A percentile compares a stretch with the other conserved stretches of the same genome.
Evolutionary conservation across 2,797 vertebrate genomes (phyloP).

Genomic region (Gila robusta): DNA sequence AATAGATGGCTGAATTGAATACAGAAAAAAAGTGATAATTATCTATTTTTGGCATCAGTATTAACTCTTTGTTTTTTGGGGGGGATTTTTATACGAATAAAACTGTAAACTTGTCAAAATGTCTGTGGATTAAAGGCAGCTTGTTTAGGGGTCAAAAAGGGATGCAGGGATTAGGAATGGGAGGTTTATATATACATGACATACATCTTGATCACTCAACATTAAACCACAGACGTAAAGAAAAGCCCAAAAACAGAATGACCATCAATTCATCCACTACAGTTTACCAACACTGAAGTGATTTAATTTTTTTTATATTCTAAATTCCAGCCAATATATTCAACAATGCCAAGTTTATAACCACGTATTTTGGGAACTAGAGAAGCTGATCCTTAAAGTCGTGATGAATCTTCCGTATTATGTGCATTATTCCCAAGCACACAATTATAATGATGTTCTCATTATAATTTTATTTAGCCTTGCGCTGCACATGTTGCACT

Average conservation of each 20-base stretch:
- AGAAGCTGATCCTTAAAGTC: neutral
- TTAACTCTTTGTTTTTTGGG: conserved; percentile 84
- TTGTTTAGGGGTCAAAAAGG: conserved; percentile 83
- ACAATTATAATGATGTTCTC: neutral
- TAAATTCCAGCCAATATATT: conserved; percentile 81
- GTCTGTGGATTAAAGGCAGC: conserved; percentile 86
- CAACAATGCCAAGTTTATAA: conserved; percentile 87
- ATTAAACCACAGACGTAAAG: conserved; percentile 75
- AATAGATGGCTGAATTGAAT: conserved; percentile 77
- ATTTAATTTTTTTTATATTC: neutral
- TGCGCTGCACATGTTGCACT: no score
- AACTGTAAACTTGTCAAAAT: conserved; percentile 73
- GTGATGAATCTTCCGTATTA: neutral
- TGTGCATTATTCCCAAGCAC: neutral
- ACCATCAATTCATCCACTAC: conserved; percentile 77
- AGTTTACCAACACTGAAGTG: conserved; percentile 91
- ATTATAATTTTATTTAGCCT: neutral
- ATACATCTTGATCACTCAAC: conserved; percentile 71
- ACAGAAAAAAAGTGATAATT: conserved; percentile 68
- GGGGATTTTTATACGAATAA: conserved; percentile 84
- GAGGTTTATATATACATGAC: conserved; percentile 33
- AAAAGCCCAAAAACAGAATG: conserved; percentile 29
- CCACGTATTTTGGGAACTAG: conserved; percentile 76
- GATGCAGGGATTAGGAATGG: conserved; percentile 71
- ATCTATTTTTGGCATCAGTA: conserved; percentile 89